phyloP scores from a whole-genome alignment of 2,113 vertebrate genomes.

The Seriola rivoliana region DNA sequence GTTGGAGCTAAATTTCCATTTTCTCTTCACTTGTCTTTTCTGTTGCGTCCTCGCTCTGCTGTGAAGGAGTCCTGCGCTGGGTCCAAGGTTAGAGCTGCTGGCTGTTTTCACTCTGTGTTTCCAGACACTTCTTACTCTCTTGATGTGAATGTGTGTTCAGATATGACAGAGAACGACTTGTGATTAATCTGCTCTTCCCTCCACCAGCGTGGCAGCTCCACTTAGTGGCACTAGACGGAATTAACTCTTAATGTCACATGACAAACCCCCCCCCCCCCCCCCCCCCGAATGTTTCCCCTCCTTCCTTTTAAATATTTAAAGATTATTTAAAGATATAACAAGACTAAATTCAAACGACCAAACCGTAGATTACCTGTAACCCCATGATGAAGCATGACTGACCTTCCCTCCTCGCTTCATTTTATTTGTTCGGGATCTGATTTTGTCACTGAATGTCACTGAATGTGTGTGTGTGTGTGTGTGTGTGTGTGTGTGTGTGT shows the following conservation, averaged over 20 bases:
- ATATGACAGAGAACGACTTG: not conserved
- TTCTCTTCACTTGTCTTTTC: slow-evolving; percentile 39
- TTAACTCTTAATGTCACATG: slow-evolving; percentile 20
- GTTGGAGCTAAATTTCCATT: slow-evolving; percentile 27
- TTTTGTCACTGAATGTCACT: not conserved
- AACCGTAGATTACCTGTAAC: slow-evolving; percentile 14
- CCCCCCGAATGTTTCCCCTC: not conserved
- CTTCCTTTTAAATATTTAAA: not conserved
- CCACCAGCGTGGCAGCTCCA: slow-evolving; percentile 44
- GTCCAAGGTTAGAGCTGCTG: slow-evolving; percentile 76
- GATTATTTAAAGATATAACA: not conserved
- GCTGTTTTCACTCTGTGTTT: slow-evolving; percentile 23
- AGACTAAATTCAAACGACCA: slow-evolving; percentile 5
- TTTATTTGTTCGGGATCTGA: slow-evolving; percentile 8
- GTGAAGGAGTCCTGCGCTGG: slow-evolving; percentile 71
- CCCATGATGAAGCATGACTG: slow-evolving; percentile 7
- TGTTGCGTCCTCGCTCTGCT: slow-evolving; percentile 48
- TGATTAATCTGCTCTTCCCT: slow-evolving; percentile 24
- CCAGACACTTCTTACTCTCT: slow-evolving; percentile 7
- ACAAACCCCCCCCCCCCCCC: not conserved
- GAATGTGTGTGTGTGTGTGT: slow-evolving; percentile 11
- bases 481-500: not conserved
- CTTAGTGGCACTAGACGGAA: slow-evolving; percentile 37
- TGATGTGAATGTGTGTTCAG: not conserved
- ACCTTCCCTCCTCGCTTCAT: not conserved